Evolutionary conservation across 2,797 vertebrate genomes (phyloP).

Genomic region (Pogoniulus pusillus): DNA sequence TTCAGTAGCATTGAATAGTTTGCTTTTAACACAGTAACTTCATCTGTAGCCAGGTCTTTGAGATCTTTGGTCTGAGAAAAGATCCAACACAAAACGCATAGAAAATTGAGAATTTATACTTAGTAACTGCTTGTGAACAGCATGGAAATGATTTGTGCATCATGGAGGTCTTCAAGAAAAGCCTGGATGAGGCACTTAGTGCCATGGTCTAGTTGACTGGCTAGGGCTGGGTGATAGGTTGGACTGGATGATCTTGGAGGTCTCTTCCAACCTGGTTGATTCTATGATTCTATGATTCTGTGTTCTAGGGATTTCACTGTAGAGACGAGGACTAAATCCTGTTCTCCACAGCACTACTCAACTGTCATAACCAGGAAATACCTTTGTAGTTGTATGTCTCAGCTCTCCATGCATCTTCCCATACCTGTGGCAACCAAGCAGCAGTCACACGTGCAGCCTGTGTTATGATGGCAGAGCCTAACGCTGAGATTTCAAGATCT

Average conservation of each 20-base stretch:
- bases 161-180: too few species aligned
- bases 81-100: neutral
- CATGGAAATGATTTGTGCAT: neutral
- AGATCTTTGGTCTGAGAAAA: neutral
- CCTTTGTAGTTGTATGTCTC: neutral
- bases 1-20: neutral
- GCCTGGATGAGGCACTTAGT: too few species aligned
- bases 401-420: neutral
- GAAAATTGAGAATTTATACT: neutral
- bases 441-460: neutral
- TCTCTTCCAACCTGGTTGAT: too few species aligned
- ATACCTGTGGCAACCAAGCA: neutral
- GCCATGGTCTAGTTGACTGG: too few species aligned
- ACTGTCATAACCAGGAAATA: neutral
- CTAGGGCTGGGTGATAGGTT: too few species aligned
- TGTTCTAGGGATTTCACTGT: neutral
- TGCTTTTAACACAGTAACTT: neutral
- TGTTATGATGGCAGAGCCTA: neutral
- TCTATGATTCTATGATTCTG: too few species aligned
- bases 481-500: neutral
- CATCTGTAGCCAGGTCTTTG: neutral
- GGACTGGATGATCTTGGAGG: too few species aligned
- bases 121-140: neutral
- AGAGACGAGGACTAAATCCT: neutral
- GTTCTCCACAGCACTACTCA: neutral